Conservation (phyloP, 2,113 vertebrate genomes). For the Protomyctophum bolini region DNA sequence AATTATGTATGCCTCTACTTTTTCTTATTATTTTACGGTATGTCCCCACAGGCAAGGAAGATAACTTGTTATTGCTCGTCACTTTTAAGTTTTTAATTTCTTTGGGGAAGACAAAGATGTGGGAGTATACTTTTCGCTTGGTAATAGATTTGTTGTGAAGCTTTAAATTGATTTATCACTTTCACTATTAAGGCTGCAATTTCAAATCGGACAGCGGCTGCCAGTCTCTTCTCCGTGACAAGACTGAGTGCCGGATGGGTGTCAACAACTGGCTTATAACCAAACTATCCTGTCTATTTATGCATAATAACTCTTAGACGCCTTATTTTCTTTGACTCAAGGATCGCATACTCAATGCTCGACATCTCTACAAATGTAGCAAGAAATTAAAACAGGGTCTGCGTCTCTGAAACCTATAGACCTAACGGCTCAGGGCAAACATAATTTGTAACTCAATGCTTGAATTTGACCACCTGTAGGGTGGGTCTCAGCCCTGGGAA, state of each 20-base stretch:
- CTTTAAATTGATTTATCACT: constrained; percentile 36
- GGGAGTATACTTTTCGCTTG: constrained; percentile 12
- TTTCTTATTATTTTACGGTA: constrained; percentile 46
- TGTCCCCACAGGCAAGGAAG: constrained; percentile 34
- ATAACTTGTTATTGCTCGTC: constrained; percentile 53
- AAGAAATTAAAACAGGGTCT: not conserved
- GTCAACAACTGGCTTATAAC: too few relatives aligned
- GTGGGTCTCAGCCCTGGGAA: not conserved
- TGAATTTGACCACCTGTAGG: not conserved
- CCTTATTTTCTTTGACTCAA: too few relatives aligned
- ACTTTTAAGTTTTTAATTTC: constrained; percentile 30
- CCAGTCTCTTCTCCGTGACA: not conserved
- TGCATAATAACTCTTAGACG: not conserved
- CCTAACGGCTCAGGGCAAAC: not conserved
- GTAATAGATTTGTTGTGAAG: constrained; percentile 26
- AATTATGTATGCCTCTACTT: constrained; percentile 36
- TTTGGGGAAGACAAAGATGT: constrained; percentile 20
- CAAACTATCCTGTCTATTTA: not conserved
- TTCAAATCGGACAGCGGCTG: not conserved
- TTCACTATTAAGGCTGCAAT: not conserved
- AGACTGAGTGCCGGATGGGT: not conserved
- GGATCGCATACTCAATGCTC: not conserved
- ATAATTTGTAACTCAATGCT: not conserved
- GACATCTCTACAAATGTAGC: not conserved
- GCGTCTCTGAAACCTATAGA: not conserved